Base-by-base conservation (phyloP, 2,113 vertebrate species). In the Lichenostomus cassidix region DNA sequence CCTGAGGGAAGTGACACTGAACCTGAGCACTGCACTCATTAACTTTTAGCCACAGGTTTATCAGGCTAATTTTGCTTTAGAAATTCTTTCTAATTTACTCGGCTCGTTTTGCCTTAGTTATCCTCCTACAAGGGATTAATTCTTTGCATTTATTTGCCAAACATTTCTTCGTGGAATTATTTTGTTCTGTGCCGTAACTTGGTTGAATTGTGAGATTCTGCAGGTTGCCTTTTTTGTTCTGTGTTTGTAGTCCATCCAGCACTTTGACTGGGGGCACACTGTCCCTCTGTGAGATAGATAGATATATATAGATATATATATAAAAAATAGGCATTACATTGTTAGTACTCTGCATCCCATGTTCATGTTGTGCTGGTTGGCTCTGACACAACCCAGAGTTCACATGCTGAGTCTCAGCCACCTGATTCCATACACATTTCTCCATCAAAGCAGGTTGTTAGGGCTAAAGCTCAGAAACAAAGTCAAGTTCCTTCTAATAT, bases 381-480 rank as follows among this genome's bases (percentile, higher is more conserved):
- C 37, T 94, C 90, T 90, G 88, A 95, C 68, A 95, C 75, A 96
- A 63, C 52, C 41, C 52, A 27, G 56, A 86, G 94, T n/a, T 88
- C 75, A 49, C 83, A 83, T 15, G 67, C 90, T 90, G 85, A 59
- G 90, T 63, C 85, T 80, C 60, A 70, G 63, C 70, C 90, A 69
- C 90, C 82, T 39, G 80, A 74, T 90, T 95, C 83, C 82, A 92
- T 20, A 63, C n/a, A 71, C n/a, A 7, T 92, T 89, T 81, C 76
- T 88, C 68, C 65, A 64, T 94, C 92, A 96, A 96, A 96, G 92
- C 64, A 49, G 37, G 11, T 81, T 92, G 79, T 83, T 86, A 91
- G n/a, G 52, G 31, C 42, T 78, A 24, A 78, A 83, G 60, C 76
- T 92, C 47, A 95, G 79, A 96, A 94, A 95, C 85, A 93, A 94